Base-by-base conservation (phyloP, 2,888 invertebrate genomes). In the Hyles lineata region DNA sequence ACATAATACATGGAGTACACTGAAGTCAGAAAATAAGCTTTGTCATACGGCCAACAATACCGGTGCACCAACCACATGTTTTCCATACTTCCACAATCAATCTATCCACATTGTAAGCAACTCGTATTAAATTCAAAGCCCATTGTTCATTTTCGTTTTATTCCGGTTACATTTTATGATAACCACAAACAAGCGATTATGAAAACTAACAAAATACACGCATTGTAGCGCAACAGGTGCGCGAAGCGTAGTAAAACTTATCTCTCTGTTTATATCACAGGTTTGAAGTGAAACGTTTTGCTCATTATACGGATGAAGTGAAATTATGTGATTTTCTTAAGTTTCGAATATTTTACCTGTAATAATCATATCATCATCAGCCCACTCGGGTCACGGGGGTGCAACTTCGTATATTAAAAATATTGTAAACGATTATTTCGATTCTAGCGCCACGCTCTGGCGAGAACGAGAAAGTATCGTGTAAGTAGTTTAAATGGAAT, bases 141-240 rank as follows among this genome's bases (percentile, higher is more conserved):
- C 50, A 25, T 67, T 50, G 67, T 67, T 67, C 67, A 11, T 43
- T 23, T 67, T 67, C 43, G 43, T 67, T 43, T 67, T 67, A 67
- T 67, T 63, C 67, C 43, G 67, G 50, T 67, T 50, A 67, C 50
- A 50, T 67, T 43, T 63, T 67, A 67, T 50, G 43, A 67, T 67
- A 67, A 50, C 50, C 67, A 67, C 67, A 67, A 50, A 50, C 67
- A 67, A 67, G 23, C 50, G 43, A 67, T 50, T 67, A 67, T 67
- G 67, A 50, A 67, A 67, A 50, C 67, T 50, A 67, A 67, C 67
- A 23, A 67, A 23, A 43, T 67, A n/a, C 55, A 23, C 67, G 50
- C 23, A 67, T 23, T 50, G 32, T 19, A 17, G 43, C 11, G 43
- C 43, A 67, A 67, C 50, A 67, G 67, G 67, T 43, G 43, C 21